A percentile compares a stretch with the other conserved stretches of the same genome.
phyloP scores from a whole-genome alignment of 2,113 vertebrate genomes.

The Acanthochromis polyacanthus region DNA sequence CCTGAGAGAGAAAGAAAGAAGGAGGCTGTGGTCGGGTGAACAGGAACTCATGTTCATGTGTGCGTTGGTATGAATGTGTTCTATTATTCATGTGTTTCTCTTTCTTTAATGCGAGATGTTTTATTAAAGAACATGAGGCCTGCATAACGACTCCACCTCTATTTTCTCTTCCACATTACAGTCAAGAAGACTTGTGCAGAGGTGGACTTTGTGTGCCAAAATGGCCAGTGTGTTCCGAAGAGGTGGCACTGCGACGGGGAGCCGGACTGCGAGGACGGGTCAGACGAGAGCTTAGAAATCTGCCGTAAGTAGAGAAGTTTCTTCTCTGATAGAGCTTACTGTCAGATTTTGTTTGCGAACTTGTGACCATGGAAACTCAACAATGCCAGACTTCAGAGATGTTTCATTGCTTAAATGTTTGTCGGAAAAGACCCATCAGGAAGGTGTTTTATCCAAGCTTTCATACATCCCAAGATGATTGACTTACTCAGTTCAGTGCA shows the following conservation, averaged over 20 bases:
- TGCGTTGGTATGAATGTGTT: not conserved
- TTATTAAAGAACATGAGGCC: not conserved
- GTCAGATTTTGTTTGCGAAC: not conserved
- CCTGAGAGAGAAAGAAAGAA: not conserved
- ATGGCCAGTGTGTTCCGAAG: constrained; percentile 94
- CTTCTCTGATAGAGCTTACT: not conserved
- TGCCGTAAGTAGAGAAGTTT: constrained; percentile 90
- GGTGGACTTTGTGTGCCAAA: constrained; percentile 92
- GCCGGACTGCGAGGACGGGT: constrained; percentile 95
- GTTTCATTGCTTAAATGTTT: too few relatives aligned
- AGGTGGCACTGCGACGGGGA: constrained; percentile 98
- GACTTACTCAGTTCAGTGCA: too few relatives aligned
- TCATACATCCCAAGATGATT: too few relatives aligned
- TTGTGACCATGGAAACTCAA: too few relatives aligned
- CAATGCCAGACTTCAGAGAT: too few relatives aligned
- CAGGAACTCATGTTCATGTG: constrained; percentile 8
- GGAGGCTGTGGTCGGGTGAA: too few relatives aligned
- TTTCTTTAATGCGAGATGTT: constrained; percentile 4
- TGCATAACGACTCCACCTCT: not conserved
- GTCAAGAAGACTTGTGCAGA: constrained; percentile 93
- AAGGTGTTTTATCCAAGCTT: too few relatives aligned
- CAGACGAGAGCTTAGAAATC: constrained; percentile 92
- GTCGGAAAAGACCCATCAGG: too few relatives aligned
- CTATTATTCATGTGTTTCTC: not conserved
- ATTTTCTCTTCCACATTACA: constrained; percentile 60